These are phyloP conservation scores for Mythimna vitellina DNA, from an alignment of 2,888 invertebrate genomes.

Conservation along the genomic window DNA sequence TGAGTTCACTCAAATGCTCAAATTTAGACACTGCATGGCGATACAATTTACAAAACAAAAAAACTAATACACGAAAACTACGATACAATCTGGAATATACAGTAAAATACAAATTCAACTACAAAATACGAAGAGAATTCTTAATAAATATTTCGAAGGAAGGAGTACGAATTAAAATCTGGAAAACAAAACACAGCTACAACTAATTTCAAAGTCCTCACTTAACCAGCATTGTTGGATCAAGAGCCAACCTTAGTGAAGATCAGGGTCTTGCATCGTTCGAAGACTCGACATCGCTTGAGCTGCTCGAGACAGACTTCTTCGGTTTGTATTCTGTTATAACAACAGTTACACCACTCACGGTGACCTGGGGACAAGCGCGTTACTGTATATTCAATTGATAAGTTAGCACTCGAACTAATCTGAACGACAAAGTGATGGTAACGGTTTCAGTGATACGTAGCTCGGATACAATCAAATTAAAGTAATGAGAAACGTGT, in stretches of 20 bases:
- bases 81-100: conserved; percentile 49
- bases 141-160: conserved; percentile 53
- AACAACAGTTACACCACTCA: conserved; percentile 98
- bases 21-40: conserved; percentile 21
- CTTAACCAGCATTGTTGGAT: conserved; percentile 22
- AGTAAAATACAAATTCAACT: conserved; percentile 42
- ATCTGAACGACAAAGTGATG: conserved; percentile 52
- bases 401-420: conserved; percentile 37
- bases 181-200: conserved; percentile 61
- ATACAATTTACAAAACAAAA: conserved; percentile 31
- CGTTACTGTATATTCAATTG: conserved; percentile 52
- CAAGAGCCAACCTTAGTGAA: conserved; percentile 42
- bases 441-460: conserved; percentile 46
- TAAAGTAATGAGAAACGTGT: conserved; percentile 44
- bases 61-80: conserved; percentile 36
- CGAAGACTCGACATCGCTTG: conserved; percentile 88
- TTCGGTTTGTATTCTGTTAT: conserved; percentile 99
- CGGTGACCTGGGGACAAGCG: conserved; percentile 91
- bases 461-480: conserved; percentile 40
- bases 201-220: conserved; percentile 44
- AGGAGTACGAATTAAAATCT: conserved; percentile 58
- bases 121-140: conserved; percentile 45
- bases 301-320: conserved; percentile 86
- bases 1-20: conserved; percentile 20
- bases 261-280: conserved; percentile 88